Evolutionary conservation across 2,888 invertebrate genomes (phyloP), one percentile per base, ranked within the genome.

Genomic region (Phortica magna): DNA sequence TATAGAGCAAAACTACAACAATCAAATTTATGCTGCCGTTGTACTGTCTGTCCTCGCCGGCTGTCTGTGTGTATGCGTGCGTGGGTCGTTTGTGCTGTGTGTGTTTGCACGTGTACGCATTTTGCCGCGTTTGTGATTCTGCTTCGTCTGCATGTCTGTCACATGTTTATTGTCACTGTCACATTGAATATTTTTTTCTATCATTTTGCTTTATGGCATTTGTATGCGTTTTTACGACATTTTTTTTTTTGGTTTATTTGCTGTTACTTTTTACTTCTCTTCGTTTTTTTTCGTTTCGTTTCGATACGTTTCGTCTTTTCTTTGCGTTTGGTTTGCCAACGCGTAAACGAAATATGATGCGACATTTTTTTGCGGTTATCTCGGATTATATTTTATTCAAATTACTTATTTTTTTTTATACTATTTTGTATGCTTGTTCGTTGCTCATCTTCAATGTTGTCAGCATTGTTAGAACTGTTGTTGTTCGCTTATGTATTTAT

Each of bases 101-200:
- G 53, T 74, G 65, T 19, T 42, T 14, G 48, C 48, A 48, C 55
- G 31, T 31, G 31, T 31, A 31, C 31, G 31, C 14, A 31, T 14
- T n/a, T n/a, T 65, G 48, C 14, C 14, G 3, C 48, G 9, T 48
- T 48, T 2, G 48, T 48, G 0, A 48, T 5, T 14, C 48, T 12
- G 14, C 10, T 7, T 9, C 48, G 48, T 48, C 14, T 9, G 10
- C 19, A 14, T 41, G 48, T 65, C 53, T 86, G 83, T 83, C 87
- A 83, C 83, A 81, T 83, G 83, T 83, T 85, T 87, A 87, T 87
- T 85, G 87, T 86, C 87, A 86, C 84, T 86, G 86, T 82, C 83
- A 82, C 78, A 87, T 84, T 80, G 84, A n/a, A n/a, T n/a, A n/a
- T n/a, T n/a, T n/a, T n/a, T n/a, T n/a, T n/a, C n/a, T n/a, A n/a